Percentiles rank a stretch among this genome's conserved stretches.
These are phyloP conservation scores for Beris morrisii DNA, from an alignment of 2,888 invertebrate species.

Conservation along the genomic window DNA sequence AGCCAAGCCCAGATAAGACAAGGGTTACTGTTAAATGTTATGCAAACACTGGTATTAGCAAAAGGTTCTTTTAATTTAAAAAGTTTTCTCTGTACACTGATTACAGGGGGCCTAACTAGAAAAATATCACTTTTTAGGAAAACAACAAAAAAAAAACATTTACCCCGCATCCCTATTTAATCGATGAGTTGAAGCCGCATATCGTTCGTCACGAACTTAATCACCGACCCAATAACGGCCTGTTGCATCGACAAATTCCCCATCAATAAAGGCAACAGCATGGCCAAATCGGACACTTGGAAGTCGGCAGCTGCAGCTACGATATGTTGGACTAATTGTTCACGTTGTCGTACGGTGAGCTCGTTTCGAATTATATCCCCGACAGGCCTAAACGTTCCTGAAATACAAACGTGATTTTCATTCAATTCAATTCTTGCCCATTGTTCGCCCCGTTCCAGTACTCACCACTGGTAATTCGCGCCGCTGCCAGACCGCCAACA, in stretches of 20 bases:
- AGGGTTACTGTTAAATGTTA: too few species aligned
- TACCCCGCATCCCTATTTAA: conserved; percentile 38
- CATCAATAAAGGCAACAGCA: conserved; percentile 49
- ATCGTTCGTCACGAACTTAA: conserved; percentile 51
- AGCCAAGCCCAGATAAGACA: too few species aligned
- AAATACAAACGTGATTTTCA: conserved; percentile 13
- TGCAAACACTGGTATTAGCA: too few species aligned
- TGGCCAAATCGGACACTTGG: conserved; percentile 47
- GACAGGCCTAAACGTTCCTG: conserved; percentile 51
- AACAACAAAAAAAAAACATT: too few species aligned
- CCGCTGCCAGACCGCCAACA: conserved; percentile 51
- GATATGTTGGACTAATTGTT: conserved; percentile 48
- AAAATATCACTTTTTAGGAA: too few species aligned
- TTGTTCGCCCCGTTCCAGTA: background rate
- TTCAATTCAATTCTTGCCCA: background rate
- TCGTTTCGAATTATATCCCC: conserved; percentile 53
- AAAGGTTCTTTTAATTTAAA: too few species aligned
- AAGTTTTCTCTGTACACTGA: too few species aligned
- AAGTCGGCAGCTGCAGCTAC: conserved; percentile 48
- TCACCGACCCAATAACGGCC: conserved; percentile 48
- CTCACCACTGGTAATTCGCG: conserved; percentile 49
- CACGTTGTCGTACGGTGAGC: conserved; percentile 48
- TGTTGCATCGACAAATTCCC: conserved; percentile 48
- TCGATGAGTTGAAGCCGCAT: conserved; percentile 50
- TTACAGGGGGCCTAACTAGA: too few species aligned